Conservation (phyloP, 2,888 invertebrate genomes). For the Sphaerolaimus hirsutus region DNA sequence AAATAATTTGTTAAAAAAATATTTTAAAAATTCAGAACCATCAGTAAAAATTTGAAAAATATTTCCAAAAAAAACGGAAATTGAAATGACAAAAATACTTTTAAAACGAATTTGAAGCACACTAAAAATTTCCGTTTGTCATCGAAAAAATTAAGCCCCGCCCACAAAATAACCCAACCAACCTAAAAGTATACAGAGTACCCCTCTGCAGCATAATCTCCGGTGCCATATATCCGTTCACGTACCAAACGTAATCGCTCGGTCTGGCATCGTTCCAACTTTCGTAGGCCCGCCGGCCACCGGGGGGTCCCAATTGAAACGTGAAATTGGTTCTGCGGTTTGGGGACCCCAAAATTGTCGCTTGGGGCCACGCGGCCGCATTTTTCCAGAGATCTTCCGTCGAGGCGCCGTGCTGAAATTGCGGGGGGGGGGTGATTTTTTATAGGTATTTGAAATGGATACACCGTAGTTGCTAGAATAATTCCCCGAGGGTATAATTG, state of each 20-base stretch:
- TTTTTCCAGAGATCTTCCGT: slow-evolving; percentile 1
- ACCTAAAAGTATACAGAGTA: slow-evolving; percentile 51
- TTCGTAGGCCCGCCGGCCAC: slow-evolving; percentile 51
- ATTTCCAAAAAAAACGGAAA: too few relatives aligned
- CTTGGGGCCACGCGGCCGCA: slow-evolving; percentile 12
- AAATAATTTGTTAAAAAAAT: too few relatives aligned
- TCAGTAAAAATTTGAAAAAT: not conserved
- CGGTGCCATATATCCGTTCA: slow-evolving; percentile 63
- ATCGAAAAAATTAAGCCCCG: too few relatives aligned
- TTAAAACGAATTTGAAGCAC: too few relatives aligned
- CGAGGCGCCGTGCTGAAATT: slow-evolving; percentile 10
- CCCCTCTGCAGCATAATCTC: slow-evolving; percentile 65
- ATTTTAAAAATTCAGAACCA: not conserved
- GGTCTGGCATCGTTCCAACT: slow-evolving; percentile 35
- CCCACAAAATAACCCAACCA: too few relatives aligned
- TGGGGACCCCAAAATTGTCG: slow-evolving; percentile 14
- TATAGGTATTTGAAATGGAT: too few relatives aligned
- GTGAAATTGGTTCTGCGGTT: slow-evolving; percentile 41
- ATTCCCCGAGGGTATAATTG: too few relatives aligned
- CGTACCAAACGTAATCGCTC: slow-evolving; percentile 58
- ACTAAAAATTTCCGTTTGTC: too few relatives aligned
- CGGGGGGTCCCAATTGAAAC: slow-evolving; percentile 58
- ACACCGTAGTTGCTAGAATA: too few relatives aligned
- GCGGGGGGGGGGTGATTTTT: too few relatives aligned
- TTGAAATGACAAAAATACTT: too few relatives aligned